A percentile compares a stretch with the other conserved stretches of the same genome.
Conservation (phyloP, 2,888 invertebrate species). For the Caenorhabditis macrosperma region DNA sequence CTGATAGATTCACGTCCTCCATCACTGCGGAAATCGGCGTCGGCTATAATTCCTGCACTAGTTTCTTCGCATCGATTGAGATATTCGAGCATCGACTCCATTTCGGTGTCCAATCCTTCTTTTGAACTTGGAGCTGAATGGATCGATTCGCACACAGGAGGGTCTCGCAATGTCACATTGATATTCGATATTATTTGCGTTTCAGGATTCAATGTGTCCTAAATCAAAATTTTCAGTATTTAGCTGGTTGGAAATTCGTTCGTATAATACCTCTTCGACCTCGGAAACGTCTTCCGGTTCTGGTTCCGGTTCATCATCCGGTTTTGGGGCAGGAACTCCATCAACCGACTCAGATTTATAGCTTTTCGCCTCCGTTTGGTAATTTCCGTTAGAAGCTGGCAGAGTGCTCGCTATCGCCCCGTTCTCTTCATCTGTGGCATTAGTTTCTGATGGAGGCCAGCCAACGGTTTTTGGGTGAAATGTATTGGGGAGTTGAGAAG, state of each 20-base stretch:
- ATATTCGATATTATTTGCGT: constrained; percentile 34
- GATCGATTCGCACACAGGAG: background rate
- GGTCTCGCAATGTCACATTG: constrained; percentile 4
- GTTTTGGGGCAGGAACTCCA: background rate
- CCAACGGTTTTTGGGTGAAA: background rate
- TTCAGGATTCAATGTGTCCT: constrained; percentile 35
- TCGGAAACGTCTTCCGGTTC: constrained; percentile 23
- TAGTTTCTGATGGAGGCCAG: background rate
- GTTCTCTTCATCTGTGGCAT: background rate
- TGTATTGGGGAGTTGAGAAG: constrained; percentile 31
- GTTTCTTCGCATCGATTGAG: constrained; percentile 32
- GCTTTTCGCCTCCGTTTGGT: background rate
- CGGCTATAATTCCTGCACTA: background rate
- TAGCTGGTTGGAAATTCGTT: background rate
- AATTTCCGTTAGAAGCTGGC: background rate
- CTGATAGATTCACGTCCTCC: constrained; percentile 16
- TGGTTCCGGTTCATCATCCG: background rate
- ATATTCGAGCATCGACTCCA: constrained; percentile 45
- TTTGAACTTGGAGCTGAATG: background rate
- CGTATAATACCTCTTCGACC: constrained; percentile 7
- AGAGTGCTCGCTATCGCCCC: constrained; percentile 2
- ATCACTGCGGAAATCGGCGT: background rate
- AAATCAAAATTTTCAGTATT: background rate
- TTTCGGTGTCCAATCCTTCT: constrained; percentile 33
- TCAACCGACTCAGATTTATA: background rate